Conservation (phyloP, 2,113 vertebrate species). For the Orycteropus afer region DNA sequence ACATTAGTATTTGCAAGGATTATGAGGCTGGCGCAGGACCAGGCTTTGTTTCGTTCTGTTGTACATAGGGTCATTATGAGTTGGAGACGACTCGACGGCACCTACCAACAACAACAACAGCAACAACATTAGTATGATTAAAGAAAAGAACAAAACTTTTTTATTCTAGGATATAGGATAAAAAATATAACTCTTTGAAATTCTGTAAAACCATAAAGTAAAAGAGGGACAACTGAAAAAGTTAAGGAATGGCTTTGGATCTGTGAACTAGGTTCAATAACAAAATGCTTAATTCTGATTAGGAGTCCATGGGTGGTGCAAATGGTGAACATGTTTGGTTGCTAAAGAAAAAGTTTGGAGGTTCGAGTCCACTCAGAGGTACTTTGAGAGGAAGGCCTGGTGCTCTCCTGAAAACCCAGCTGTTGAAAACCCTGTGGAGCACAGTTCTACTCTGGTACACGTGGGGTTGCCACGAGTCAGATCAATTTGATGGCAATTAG, state of each 20-base stretch:
- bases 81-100: too few relatives aligned
- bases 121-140: too few relatives aligned
- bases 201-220: conserved; percentile 11
- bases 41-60: too few relatives aligned
- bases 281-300: background rate
- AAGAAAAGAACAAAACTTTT: too few relatives aligned
- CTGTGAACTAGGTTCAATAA: background rate
- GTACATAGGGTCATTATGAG: too few relatives aligned
- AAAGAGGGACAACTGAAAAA: conserved; percentile 29
- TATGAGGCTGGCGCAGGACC: too few relatives aligned
- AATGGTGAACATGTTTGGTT: background rate
- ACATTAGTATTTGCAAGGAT: background rate
- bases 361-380: background rate
- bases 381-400: background rate
- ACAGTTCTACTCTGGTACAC: background rate
- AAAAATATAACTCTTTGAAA: background rate
- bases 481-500: background rate
- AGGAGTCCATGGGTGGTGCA: background rate
- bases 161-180: background rate
- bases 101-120: too few relatives aligned
- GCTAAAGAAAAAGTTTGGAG: background rate
- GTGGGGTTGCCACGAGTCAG: background rate
- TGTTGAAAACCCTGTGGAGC: background rate
- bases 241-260: background rate
- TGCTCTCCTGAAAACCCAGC: background rate